phyloP scores from a whole-genome alignment of 2,113 vertebrate species.

The Syngnathoides biaculeatus region DNA sequence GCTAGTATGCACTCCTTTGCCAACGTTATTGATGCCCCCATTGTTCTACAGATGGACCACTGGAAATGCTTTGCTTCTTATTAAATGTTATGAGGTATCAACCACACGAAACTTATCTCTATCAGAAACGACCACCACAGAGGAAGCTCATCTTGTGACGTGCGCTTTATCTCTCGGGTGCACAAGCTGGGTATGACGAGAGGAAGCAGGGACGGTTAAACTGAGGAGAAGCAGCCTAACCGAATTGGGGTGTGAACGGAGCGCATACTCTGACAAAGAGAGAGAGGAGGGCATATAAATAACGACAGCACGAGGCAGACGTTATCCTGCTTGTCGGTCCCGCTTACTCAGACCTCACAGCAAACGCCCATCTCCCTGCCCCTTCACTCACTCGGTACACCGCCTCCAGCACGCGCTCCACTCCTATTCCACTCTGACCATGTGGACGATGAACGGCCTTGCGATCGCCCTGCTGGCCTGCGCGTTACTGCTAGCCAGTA shows the following conservation, averaged over 20 bases:
- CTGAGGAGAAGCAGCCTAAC: slow-evolving; percentile 43
- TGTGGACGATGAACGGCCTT: slow-evolving; percentile 70
- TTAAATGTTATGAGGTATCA: background rate
- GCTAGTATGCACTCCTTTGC: too few species aligned
- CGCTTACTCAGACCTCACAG: slow-evolving; percentile 61
- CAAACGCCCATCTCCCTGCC: slow-evolving; percentile 50
- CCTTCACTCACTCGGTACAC: slow-evolving; percentile 24
- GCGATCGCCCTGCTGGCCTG: slow-evolving; percentile 52
- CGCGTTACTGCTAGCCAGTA: slow-evolving; percentile 61
- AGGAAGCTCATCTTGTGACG: slow-evolving; percentile 11
- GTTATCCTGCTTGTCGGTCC: slow-evolving; percentile 68
- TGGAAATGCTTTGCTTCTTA: background rate
- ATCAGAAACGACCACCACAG: background rate
- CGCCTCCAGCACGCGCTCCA: slow-evolving; percentile 20
- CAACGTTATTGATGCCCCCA: background rate
- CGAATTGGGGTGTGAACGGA: slow-evolving; percentile 63
- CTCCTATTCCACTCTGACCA: slow-evolving; percentile 33
- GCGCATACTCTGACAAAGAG: slow-evolving; percentile 23
- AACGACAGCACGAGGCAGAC: slow-evolving; percentile 61
- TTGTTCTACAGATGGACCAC: background rate
- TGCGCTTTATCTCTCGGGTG: slow-evolving; percentile 17
- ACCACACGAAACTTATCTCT: background rate
- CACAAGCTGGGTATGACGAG: slow-evolving; percentile 25
- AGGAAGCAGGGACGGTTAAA: slow-evolving; percentile 33
- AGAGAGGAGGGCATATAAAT: slow-evolving; percentile 67